phyloP scores from a whole-genome alignment of 2,797 vertebrate species.

The Danio aesculapii region DNA sequence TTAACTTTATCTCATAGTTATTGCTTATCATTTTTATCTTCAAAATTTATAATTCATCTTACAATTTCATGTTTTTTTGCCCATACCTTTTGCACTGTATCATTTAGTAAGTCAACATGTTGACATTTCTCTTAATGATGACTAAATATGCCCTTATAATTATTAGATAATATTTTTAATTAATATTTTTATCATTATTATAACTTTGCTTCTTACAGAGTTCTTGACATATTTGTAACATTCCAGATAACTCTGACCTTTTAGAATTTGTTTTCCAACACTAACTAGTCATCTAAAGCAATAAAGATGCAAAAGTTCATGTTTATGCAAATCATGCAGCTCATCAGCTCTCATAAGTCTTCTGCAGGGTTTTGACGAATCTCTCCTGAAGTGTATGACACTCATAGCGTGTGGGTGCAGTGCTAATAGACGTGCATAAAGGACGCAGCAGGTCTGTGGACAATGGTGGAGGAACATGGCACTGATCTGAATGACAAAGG shows the following conservation, averaged over 20 bases:
- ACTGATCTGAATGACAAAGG: conserved; percentile 83
- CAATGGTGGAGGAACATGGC: conserved; percentile 66
- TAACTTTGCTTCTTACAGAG: neutral
- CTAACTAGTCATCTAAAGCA: neutral
- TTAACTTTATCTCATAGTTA: neutral
- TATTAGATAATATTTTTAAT: too few relatives aligned
- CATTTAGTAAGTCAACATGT: neutral
- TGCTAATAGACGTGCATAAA: conserved; percentile 63
- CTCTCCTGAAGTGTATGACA: conserved; percentile 53
- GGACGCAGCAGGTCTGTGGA: conserved; percentile 67
- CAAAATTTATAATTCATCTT: too few relatives aligned
- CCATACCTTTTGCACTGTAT: neutral
- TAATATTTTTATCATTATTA: neutral
- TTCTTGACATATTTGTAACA: neutral
- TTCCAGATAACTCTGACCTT: neutral
- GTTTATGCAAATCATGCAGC: conserved; percentile 45
- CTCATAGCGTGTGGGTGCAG: conserved; percentile 49
- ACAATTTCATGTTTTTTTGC: neutral
- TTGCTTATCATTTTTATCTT: too few relatives aligned
- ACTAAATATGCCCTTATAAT: neutral
- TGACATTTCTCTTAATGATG: neutral
- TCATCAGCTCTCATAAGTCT: conserved; percentile 31
- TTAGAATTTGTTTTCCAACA: neutral
- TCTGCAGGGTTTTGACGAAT: conserved; percentile 39
- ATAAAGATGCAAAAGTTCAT: conserved; percentile 17